Base-by-base conservation (phyloP, 2,888 invertebrate genomes). In the Leptopilina syphax region DNA sequence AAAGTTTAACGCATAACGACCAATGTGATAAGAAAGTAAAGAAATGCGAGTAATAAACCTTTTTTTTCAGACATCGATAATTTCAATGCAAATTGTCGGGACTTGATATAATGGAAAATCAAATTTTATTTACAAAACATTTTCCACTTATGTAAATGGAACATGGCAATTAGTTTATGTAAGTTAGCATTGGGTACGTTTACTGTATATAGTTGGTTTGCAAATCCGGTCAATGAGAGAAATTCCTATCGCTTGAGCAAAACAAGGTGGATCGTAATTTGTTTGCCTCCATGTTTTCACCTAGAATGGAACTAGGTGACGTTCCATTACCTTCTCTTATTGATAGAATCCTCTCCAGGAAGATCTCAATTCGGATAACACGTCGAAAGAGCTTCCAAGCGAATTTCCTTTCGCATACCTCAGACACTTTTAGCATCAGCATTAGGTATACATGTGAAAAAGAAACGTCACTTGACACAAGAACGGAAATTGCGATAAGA, bases 301-400 rank as follows among this genome's bases (percentile, higher is more conserved):
- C 50, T 50, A 24, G 47, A 68, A 50, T 68, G 50, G 24, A 68
- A 68, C 47, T 68, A 18, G 68, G 68, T 27, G 50, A 68, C 47
- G 68, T 50, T 68, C 68, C 50, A 68, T 68, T 66, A 66, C 66
- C 50, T 68, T 68, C 68, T 68, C 50, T 68, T 68, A 68, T 68
- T 50, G 68, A 68, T 68, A 68, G 50, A 68, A 68, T 68, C 50
- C 24, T 68, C 68, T 68, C 24, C 68, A 50, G 50, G 47, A 68
- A 50, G 68, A 68, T 68, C 68, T 68, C 68, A 50, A 68, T 68
- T 68, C 68, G 24, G 68, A 68, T 68, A 68, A 50, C 50, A 44
- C 50, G 10, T 27, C 50, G 50, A 50, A 50, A 68, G 50, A 68
- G 47, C 50, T 68, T 68, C 68, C 68, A 68, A 68, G 68, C 68